Conservation (phyloP, 2,888 invertebrate species). For the Caenorhabditis sp. region DNA sequence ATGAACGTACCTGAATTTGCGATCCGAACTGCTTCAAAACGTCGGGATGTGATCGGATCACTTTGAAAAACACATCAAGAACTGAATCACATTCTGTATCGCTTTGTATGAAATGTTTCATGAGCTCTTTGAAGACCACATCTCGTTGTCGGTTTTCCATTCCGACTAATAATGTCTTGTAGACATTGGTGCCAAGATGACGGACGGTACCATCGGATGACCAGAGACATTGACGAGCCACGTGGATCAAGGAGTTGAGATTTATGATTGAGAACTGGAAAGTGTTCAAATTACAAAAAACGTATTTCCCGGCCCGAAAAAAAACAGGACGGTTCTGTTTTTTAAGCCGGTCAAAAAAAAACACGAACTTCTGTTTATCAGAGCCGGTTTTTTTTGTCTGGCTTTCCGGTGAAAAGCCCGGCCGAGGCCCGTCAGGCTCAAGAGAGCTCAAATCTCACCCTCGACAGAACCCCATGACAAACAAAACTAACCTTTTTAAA, state of each 20-base stretch:
- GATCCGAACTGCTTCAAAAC: slow-evolving; percentile 18
- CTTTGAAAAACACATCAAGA: slow-evolving; percentile 22
- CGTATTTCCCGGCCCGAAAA: too few species aligned
- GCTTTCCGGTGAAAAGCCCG: too few species aligned
- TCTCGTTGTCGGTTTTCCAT: slow-evolving; percentile 27
- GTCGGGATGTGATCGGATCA: slow-evolving; percentile 12
- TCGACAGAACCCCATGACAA: too few species aligned
- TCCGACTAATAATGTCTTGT: slow-evolving; percentile 21
- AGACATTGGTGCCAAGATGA: slow-evolving; percentile 16
- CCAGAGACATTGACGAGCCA: slow-evolving; percentile 27
- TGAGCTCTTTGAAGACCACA: slow-evolving; percentile 25
- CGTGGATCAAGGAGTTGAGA: slow-evolving; percentile 19
- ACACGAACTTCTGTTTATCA: too few species aligned
- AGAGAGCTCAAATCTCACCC: too few species aligned
- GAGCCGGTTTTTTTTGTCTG: too few species aligned
- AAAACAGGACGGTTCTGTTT: too few species aligned
- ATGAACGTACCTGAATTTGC: slow-evolving; percentile 30
- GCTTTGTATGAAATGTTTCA: slow-evolving; percentile 23
- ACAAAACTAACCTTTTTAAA: slow-evolving; percentile 4
- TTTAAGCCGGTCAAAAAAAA: too few species aligned
- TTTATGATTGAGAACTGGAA: slow-evolving; percentile 17
- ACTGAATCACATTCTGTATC: slow-evolving; percentile 33
- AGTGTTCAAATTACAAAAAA: neutral
- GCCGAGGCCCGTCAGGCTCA: too few species aligned
- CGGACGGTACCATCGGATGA: slow-evolving; percentile 12